Conservation (phyloP, 1,140 invertebrate species). For the Drosophila varians region DNA sequence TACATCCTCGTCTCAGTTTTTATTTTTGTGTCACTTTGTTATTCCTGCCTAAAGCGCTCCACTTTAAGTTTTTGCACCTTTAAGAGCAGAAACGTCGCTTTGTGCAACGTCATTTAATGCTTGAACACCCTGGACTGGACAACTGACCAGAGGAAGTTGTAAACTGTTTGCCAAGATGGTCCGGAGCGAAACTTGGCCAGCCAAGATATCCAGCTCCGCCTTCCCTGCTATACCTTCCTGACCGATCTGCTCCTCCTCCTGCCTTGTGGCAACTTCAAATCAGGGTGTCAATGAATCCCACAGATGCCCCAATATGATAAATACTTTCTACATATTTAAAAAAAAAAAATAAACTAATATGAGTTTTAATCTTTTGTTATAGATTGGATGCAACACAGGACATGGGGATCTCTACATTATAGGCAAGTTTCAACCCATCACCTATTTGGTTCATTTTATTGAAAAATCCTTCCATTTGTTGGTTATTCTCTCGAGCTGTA, state of each 20-base stretch:
- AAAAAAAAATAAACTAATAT: background rate
- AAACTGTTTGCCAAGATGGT: slow-evolving; percentile 39
- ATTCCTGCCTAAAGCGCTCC: slow-evolving; percentile 31
- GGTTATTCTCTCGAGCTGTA: slow-evolving; percentile 36
- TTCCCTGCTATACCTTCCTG: background rate
- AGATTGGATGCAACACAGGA: background rate
- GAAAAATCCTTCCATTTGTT: slow-evolving; percentile 17
- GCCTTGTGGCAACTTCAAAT: slow-evolving; percentile 36
- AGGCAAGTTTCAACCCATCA: slow-evolving; percentile 10
- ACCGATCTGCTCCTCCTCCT: background rate
- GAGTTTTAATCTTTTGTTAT: background rate
- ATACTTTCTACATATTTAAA: no score
- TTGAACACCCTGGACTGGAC: slow-evolving; percentile 25
- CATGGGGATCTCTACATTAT: slow-evolving; percentile 3
- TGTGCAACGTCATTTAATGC: slow-evolving; percentile 66
- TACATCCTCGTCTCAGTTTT: slow-evolving; percentile 12
- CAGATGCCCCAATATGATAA: no score
- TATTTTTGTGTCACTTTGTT: slow-evolving; percentile 27
- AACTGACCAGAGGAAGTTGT: slow-evolving; percentile 60
- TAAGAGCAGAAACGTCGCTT: slow-evolving; percentile 28
- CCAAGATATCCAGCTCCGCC: slow-evolving; percentile 8
- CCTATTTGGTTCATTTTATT: background rate
- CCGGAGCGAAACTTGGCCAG: slow-evolving; percentile 29
- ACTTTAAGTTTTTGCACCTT: slow-evolving; percentile 65
- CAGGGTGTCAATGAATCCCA: slow-evolving; percentile 75